Percentiles rank a stretch among this genome's conserved stretches.
These are phyloP conservation scores for Cantharis nigra DNA, from an alignment of 2,888 invertebrate species.

Conservation along the genomic window DNA sequence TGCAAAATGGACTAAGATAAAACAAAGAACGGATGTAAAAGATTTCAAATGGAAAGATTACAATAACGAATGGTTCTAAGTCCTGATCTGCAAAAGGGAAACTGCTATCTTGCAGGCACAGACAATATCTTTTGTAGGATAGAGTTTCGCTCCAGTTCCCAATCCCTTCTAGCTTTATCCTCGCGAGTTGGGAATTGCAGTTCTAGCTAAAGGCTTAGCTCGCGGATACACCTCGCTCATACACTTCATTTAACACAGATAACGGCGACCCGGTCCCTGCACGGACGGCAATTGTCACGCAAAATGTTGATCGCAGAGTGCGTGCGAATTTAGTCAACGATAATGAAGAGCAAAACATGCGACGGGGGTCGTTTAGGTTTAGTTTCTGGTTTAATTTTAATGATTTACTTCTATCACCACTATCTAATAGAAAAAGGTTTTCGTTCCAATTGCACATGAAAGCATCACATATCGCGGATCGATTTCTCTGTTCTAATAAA, in stretches of 20 bases:
- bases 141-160: conserved; percentile 55
- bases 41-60: background rate
- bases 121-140: conserved; percentile 54
- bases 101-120: conserved; percentile 48
- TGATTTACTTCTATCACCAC: conserved; percentile 1
- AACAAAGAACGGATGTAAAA: background rate
- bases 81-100: conserved; percentile 25
- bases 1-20: background rate
- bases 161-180: conserved; percentile 51
- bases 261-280: conserved; percentile 53
- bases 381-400: conserved; percentile 44
- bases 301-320: conserved; percentile 51
- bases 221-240: conserved; percentile 53
- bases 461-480: background rate
- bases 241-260: conserved; percentile 58
- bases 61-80: background rate
- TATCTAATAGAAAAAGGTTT: background rate
- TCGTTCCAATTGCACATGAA: background rate
- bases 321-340: conserved; percentile 52
- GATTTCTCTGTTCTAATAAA: background rate
- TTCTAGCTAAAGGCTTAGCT: conserved; percentile 54
- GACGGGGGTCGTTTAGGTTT: conserved; percentile 44
- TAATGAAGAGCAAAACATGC: conserved; percentile 52
- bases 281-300: conserved; percentile 41
- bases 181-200: conserved; percentile 52